Base-by-base conservation (phyloP, 1,140 invertebrate species). In the Mesaphorura yosii region DNA sequence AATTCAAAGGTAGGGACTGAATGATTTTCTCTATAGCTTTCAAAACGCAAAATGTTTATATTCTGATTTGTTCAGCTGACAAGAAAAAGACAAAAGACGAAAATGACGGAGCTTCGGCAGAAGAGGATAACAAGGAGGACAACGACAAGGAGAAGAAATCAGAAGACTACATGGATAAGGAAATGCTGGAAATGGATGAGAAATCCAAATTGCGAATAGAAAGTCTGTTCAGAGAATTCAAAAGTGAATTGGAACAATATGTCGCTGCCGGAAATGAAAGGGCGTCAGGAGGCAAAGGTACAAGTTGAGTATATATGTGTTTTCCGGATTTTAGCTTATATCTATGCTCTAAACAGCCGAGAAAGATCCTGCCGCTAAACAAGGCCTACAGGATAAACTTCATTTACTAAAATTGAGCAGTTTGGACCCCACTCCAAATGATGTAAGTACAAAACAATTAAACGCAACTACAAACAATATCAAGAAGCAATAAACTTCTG, bases 111-210 rank as follows among this genome's bases (percentile, higher is more conserved):
- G 47, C 57, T 25, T 64, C 72, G 12, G 46, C 31, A 10, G 55
- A 60, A 22, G 69, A 73, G 47, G 75, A 80, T 62, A 72, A 72
- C 19, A 69, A 66, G 29, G 75, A 76, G 22, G 75, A 75, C 45
- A n/a, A 34, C 67, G 65, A 39, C 12, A 20, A 10, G 15, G 7
- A 6, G 14, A 26, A 46, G 7, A 26, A 19, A 4, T 23, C 25
- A 6, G 81, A 84, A 64, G 82, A 84, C 68, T 84, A 84, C 63
- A 77, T 90, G 68, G 86, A 90, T 69, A 82, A 84, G 53, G 77
- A 79, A 59, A 86, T 86, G 74, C 77, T 78, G 62, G 74, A 78
- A 38, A 70, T 81, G 34, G 85, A 87, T 72, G 73, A 78, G 20
- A 76, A 79, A 44, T 84, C 86, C 6, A 71, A 81, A 50, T 74